Evolutionary conservation across 2,797 vertebrate genomes (phyloP), one percentile per base, ranked within the genome.

Genomic region (Todus mexicanus): DNA sequence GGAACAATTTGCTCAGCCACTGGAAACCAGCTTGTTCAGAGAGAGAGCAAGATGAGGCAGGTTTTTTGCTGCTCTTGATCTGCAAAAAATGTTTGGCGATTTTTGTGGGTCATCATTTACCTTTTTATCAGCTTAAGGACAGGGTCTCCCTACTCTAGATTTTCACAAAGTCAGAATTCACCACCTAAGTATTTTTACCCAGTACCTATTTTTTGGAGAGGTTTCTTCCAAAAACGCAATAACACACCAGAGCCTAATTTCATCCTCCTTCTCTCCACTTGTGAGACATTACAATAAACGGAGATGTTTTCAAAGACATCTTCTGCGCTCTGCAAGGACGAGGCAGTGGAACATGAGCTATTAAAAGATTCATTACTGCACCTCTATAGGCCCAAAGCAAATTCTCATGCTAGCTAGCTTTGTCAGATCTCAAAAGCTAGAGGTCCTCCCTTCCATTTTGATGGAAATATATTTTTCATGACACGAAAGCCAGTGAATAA

Each of bases 331-430:
- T 1, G 11, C 40, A 75, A 79, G 79, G 68, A 81, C 59, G 69
- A 72, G 22, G 56, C 5, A 59, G 60, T 15, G 84, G 50, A 71
- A 54, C 35, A 84, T 59, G 22, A 84, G 15, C 33, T 51, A 65
- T 57, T 72, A 76, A 86, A 69, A 84, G 35, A 82, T 86, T 59
- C 43, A 79, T 92, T 73, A 69, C 20, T 71, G 38, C 35, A 73
- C 27, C 40, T 86, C 22, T 33, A 56, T 18, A 68, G 37, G 29
- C 60, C 73, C 66, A 84, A 84, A 84, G 66, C 59, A 84, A 84
- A 72, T 70, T 83, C 45, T 74, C 42, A 57, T 17, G 69, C 45
- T 42, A 70, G 33, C 54, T 60, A 43, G 37, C 61, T 80, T 83
- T 70, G 42, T 51, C 61, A 76, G 15, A 68, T 38, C 57, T 84